These are phyloP conservation scores for Mamestra configurata DNA, from an alignment of 1,140 invertebrate species.

Conservation along the genomic window DNA sequence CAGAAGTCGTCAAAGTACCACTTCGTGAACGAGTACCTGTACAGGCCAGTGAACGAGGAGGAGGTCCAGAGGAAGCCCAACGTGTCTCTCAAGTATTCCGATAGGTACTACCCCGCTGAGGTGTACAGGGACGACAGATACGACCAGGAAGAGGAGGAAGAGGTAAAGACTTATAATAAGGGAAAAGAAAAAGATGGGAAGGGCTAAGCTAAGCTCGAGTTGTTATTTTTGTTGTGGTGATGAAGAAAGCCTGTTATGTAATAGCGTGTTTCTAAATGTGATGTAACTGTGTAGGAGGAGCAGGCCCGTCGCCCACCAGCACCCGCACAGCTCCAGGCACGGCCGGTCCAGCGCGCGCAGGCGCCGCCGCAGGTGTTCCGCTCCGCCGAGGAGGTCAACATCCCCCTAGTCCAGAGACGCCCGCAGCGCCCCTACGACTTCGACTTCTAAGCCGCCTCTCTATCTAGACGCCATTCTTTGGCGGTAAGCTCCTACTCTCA, in stretches of 20 bases:
- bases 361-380: conserved; percentile 91
- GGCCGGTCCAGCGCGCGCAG: conserved; percentile 74
- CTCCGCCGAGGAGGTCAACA: conserved; percentile 95
- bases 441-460: conserved; percentile 71
- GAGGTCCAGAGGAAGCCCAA: conserved; percentile 94
- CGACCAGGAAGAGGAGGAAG: conserved; percentile 89
- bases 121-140: conserved; percentile 92
- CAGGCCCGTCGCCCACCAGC: conserved; percentile 64
- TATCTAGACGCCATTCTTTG: conserved; percentile 13
- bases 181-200: too few species aligned
- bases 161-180: conserved; percentile 62
- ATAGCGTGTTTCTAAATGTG: too few species aligned
- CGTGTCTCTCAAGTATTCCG: conserved; percentile 94
- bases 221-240: too few species aligned
- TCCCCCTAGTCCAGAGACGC: conserved; percentile 92
- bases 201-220: too few species aligned
- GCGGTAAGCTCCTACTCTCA: conserved; percentile 39
- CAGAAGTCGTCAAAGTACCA: conserved; percentile 96
- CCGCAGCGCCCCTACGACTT: conserved; percentile 85
- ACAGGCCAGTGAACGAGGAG: conserved; percentile 95
- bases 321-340: conserved; percentile 65
- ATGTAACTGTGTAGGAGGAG: conserved; percentile 64
- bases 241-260: too few species aligned
- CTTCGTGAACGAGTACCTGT: conserved; percentile 97
- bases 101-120: conserved; percentile 93